These are phyloP conservation scores for Haliaeetus leucogaster DNA, from an alignment of 2,113 vertebrate genomes.

Conservation along the genomic window DNA sequence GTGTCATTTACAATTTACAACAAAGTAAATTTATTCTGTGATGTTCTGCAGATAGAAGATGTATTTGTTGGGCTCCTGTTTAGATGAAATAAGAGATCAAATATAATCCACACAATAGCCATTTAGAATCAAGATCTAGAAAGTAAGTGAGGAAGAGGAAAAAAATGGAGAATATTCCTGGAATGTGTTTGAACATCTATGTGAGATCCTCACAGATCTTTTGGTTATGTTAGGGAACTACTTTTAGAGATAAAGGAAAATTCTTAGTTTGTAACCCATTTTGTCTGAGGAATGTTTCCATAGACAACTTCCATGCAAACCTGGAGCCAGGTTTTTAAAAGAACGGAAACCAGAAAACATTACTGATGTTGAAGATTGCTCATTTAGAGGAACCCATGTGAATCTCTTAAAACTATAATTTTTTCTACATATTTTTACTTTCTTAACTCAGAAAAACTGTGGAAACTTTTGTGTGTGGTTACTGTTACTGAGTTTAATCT, in stretches of 20 bases:
- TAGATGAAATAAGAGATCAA: not conserved
- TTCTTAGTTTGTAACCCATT: not conserved
- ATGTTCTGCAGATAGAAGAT: not conserved
- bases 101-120: not conserved
- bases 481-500: not conserved
- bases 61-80: not conserved
- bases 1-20: not conserved
- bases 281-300: not conserved
- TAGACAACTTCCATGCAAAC: not conserved
- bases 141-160: not conserved
- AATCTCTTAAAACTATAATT: not conserved
- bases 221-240: not conserved
- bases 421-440: not conserved
- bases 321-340: not conserved
- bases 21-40: not conserved
- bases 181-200: not conserved
- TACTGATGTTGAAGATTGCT: not conserved
- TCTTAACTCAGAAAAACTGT: not conserved
- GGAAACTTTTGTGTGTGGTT: not conserved
- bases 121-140: not conserved
- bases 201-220: not conserved
- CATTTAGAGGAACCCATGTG: not conserved
- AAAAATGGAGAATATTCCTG: not conserved
- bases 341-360: not conserved
- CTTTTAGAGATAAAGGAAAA: not conserved